Evolutionary conservation across 2,113 vertebrate genomes (phyloP).

Genomic region (Paracyprichromis sp.): DNA sequence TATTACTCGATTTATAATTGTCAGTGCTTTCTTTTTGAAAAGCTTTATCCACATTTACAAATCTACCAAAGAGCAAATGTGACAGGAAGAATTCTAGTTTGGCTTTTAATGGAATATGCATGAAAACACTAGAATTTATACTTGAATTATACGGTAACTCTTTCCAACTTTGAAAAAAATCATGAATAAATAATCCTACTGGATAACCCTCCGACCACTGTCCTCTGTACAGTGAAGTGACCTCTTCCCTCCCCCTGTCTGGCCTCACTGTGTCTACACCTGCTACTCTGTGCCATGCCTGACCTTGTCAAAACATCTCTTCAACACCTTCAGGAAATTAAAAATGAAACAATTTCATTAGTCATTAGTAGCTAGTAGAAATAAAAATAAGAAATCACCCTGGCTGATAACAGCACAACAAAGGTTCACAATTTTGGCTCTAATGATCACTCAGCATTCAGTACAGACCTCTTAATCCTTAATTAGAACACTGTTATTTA

Average conservation of each 20-base stretch:
- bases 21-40: neutral
- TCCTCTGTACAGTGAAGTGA: neutral
- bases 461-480: slow-evolving; percentile 1
- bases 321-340: slow-evolving; percentile 3
- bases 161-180: neutral
- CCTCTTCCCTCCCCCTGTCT: neutral
- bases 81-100: neutral
- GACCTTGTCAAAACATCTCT: neutral
- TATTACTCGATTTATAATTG: neutral
- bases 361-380: neutral
- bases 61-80: neutral
- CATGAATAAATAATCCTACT: neutral
- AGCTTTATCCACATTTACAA: neutral
- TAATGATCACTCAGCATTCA: neutral
- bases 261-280: neutral
- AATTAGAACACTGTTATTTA: slow-evolving; percentile 20
- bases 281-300: neutral
- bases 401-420: neutral
- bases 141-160: neutral
- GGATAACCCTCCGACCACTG: neutral
- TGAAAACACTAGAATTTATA: neutral
- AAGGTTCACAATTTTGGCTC: neutral
- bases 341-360: slow-evolving; percentile 13
- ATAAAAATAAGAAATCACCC: neutral
- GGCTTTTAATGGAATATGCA: neutral